Percentiles rank a stretch among this genome's conserved stretches.
Conservation (phyloP, 2,888 invertebrate genomes). For the Agrochola macilenta region DNA sequence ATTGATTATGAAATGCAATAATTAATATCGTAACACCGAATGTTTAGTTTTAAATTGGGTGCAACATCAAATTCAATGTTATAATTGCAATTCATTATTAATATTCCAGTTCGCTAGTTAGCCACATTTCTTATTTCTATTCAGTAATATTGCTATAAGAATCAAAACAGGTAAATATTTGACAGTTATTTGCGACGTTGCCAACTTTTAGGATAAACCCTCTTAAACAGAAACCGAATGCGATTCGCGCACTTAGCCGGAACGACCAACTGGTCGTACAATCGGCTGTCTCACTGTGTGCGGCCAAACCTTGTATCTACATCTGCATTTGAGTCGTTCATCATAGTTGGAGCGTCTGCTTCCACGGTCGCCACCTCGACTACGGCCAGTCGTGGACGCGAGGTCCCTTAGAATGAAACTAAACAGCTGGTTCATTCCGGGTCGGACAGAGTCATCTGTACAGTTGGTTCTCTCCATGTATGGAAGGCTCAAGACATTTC, state of each 20-base stretch:
- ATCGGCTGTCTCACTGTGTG: neutral
- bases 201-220: no score
- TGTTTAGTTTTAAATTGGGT: no score
- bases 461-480: conserved; percentile 3
- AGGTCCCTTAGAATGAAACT: neutral
- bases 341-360: neutral
- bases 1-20: no score
- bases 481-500: neutral
- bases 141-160: no score
- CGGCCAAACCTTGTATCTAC: neutral
- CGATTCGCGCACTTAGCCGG: neutral
- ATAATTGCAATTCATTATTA: no score
- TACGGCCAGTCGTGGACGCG: no score
- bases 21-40: no score
- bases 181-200: no score
- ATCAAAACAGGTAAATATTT: no score
- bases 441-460: neutral
- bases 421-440: neutral
- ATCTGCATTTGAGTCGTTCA: neutral
- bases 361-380: neutral
- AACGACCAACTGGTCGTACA: neutral
- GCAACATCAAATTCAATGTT: no score
- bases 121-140: no score
- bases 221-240: neutral
- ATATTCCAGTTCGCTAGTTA: no score